These are phyloP conservation scores for Caenorhabditis sp. DNA, from an alignment of 2,888 invertebrate species.

Conservation along the genomic window DNA sequence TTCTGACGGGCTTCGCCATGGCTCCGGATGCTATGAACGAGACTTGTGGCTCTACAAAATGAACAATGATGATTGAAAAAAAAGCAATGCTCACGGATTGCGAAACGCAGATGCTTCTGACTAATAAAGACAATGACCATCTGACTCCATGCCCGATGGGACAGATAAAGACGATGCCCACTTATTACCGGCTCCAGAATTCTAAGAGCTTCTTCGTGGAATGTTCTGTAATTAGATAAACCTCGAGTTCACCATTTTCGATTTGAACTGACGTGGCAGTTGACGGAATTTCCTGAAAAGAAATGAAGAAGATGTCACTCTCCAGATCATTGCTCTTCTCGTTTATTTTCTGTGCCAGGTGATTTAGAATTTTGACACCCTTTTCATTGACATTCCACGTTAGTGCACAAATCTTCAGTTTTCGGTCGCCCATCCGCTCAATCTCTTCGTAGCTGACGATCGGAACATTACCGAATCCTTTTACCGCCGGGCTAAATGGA, in stretches of 20 bases:
- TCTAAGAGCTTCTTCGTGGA: conserved; percentile 71
- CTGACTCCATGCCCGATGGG: conserved; percentile 75
- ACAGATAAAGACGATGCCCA: conserved; percentile 70
- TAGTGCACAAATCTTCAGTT: conserved; percentile 52
- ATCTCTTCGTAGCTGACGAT: conserved; percentile 62
- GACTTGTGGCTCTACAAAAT: conserved; percentile 64
- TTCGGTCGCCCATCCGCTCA: conserved; percentile 53
- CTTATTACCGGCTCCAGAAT: conserved; percentile 64
- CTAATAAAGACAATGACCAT: conserved; percentile 75
- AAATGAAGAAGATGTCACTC: conserved; percentile 70
- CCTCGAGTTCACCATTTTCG: too few relatives aligned
- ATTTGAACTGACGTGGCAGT: conserved; percentile 65
- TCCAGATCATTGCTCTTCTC: conserved; percentile 60
- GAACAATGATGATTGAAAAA: not conserved
- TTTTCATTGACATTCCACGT: conserved; percentile 77
- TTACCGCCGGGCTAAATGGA: conserved; percentile 51
- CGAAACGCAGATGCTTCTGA: conserved; percentile 69
- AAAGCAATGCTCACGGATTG: conserved; percentile 66
- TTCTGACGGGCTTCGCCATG: conserved; percentile 81
- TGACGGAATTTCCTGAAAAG: conserved; percentile 75
- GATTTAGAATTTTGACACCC: conserved; percentile 53
- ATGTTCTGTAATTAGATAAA: conserved; percentile 72
- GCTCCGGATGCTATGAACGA: conserved; percentile 70
- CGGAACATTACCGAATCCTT: conserved; percentile 63
- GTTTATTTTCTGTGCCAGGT: conserved; percentile 53